Evolutionary conservation across 1,140 invertebrate species (phyloP).

Genomic region (Ceratina japonica): DNA sequence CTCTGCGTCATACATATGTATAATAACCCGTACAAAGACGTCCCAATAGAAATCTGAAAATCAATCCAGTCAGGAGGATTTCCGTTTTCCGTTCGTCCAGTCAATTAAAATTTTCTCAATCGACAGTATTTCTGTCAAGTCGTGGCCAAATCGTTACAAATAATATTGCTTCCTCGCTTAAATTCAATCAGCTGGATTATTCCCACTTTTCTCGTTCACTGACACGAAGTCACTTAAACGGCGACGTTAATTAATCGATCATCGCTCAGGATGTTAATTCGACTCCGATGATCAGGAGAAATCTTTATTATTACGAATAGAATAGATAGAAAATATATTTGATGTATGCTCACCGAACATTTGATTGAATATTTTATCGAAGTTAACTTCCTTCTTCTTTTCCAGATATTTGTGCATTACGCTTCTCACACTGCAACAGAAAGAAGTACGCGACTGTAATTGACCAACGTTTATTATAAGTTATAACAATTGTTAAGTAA

Average conservation of each 20-base stretch:
- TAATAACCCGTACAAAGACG: background rate
- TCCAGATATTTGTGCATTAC: slow-evolving; percentile 99
- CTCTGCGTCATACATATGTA: background rate
- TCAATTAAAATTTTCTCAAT: background rate
- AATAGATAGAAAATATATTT: background rate
- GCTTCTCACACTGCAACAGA: slow-evolving; percentile 96
- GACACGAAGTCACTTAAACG: background rate
- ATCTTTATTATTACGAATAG: no score
- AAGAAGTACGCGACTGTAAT: slow-evolving; percentile 54
- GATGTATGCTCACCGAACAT: slow-evolving; percentile 91
- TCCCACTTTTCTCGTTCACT: background rate
- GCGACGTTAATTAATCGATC: background rate
- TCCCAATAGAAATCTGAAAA: background rate
- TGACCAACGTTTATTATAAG: background rate
- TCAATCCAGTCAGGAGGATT: background rate
- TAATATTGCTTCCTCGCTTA: background rate
- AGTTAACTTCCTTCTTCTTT: slow-evolving; percentile 99
- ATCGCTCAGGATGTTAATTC: no score
- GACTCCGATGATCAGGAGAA: no score
- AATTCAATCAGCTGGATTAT: background rate
- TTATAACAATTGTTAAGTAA: background rate
- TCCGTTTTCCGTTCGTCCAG: background rate
- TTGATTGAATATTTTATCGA: slow-evolving; percentile 99
- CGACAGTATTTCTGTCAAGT: background rate
- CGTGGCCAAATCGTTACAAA: background rate